These are phyloP conservation scores for Hipposideros armiger DNA, from an alignment of 2,113 vertebrate species.

Conservation along the genomic window DNA sequence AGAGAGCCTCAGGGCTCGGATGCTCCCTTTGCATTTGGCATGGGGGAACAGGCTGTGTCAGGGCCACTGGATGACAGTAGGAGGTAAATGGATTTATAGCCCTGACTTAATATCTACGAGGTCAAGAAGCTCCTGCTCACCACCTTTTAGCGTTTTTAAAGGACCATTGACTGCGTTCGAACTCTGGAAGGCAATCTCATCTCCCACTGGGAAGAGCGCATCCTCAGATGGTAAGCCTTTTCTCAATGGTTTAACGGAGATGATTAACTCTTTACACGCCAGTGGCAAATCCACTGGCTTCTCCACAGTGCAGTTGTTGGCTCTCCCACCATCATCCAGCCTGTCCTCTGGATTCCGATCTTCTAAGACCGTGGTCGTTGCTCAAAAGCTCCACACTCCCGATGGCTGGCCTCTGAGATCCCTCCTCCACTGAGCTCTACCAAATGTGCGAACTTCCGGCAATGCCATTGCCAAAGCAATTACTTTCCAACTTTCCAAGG, in stretches of 20 bases:
- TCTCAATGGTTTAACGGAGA: slow-evolving; percentile 62
- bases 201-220: slow-evolving; percentile 43
- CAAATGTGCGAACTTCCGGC: neutral
- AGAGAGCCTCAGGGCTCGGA: neutral
- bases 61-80: neutral
- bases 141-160: slow-evolving; percentile 58
- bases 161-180: slow-evolving; percentile 70
- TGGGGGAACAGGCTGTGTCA: neutral
- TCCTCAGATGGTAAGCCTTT: slow-evolving; percentile 49
- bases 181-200: slow-evolving; percentile 60
- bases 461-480: neutral
- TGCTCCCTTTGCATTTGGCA: neutral
- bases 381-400: neutral
- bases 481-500: neutral
- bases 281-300: neutral
- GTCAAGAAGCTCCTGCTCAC: slow-evolving; percentile 22
- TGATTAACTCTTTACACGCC: slow-evolving; percentile 23
- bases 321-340: rapidly evolving
- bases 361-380: neutral
- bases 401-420: neutral
- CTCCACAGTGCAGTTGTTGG: rapidly evolving
- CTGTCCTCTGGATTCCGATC: neutral
- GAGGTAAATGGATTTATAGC: slow-evolving; percentile 58
- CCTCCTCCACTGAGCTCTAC: neutral
- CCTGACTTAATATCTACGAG: slow-evolving; percentile 53